Evolutionary conservation across 2,797 vertebrate genomes (phyloP).

Genomic region (Danio choprae): DNA sequence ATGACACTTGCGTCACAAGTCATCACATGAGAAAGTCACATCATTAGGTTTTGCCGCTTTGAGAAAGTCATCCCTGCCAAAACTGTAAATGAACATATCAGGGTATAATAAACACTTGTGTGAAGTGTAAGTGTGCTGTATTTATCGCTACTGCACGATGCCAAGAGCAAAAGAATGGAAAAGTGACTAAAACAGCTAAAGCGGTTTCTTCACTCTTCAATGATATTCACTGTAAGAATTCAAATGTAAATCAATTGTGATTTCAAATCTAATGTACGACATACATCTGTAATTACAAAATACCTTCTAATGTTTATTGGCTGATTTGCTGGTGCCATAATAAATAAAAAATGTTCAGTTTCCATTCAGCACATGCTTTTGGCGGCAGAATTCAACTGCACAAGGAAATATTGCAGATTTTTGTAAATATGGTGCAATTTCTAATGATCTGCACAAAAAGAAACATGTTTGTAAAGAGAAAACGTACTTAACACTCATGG

Average conservation of each 20-base stretch:
- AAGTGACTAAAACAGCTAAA: neutral
- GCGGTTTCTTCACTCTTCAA: neutral
- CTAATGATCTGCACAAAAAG: neutral
- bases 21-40: neutral
- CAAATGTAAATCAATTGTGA: neutral
- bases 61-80: neutral
- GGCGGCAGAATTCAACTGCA: no score
- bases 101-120: constrained; percentile 3
- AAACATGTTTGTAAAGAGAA: neutral
- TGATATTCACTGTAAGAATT: neutral
- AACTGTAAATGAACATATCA: constrained; percentile 4
- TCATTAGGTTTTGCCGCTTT: neutral
- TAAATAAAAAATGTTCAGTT: neutral
- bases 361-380: neutral
- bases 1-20: constrained; percentile 9
- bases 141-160: neutral
- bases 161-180: neutral
- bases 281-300: neutral
- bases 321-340: no score
- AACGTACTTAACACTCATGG: neutral
- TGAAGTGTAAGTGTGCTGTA: neutral
- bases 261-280: neutral
- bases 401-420: no score
- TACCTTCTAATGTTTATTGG: neutral
- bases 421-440: neutral